phyloP scores from a whole-genome alignment of 2,797 vertebrate species.

The Sphaeramia orbicularis region DNA sequence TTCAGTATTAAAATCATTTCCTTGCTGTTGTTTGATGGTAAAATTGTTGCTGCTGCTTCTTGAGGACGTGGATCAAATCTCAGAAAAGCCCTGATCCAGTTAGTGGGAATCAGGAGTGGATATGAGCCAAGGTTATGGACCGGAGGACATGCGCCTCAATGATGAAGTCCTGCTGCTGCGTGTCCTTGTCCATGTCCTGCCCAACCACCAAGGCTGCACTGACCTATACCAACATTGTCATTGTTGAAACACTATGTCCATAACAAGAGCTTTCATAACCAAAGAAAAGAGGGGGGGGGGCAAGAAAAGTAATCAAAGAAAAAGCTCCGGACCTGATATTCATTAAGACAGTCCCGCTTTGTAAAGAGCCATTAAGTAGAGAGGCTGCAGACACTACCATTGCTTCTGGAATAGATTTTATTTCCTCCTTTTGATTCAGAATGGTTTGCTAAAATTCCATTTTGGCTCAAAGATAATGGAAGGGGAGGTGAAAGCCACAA shows the following conservation, averaged over 20 bases:
- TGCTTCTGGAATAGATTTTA: slow-evolving; percentile 61
- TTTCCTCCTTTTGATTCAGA: slow-evolving; percentile 56
- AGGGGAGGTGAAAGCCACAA: slow-evolving; percentile 42
- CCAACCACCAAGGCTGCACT: slow-evolving; percentile 35
- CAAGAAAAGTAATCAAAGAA: slow-evolving; percentile 75
- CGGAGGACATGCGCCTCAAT: slow-evolving; percentile 66
- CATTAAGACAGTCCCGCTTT: slow-evolving; percentile 44
- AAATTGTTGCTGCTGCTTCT: slow-evolving; percentile 32
- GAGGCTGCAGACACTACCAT: slow-evolving; percentile 52
- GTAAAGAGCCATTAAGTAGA: slow-evolving; percentile 64
- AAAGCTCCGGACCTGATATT: slow-evolving; percentile 49
- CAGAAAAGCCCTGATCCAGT: slow-evolving; percentile 70
- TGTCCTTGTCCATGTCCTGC: slow-evolving; percentile 61
- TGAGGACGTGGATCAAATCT: slow-evolving; percentile 55
- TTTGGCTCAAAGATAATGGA: slow-evolving; percentile 65
- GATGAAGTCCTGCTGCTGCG: slow-evolving; percentile 68
- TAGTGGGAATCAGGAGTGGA: slow-evolving; percentile 69
- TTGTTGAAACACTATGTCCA: slow-evolving; percentile 43
- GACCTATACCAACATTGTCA: slow-evolving; percentile 33
- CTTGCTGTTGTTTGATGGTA: slow-evolving; percentile 12
- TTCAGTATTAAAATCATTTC: not conserved
- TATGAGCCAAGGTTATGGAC: slow-evolving; percentile 74
- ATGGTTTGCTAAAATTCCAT: slow-evolving; percentile 73
- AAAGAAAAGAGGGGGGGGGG: slow-evolving; percentile 22
- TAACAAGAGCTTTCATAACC: slow-evolving; percentile 44